These are phyloP conservation scores for Lepus townsendii DNA, from an alignment of 2,797 vertebrate species.

Conservation along the genomic window DNA sequence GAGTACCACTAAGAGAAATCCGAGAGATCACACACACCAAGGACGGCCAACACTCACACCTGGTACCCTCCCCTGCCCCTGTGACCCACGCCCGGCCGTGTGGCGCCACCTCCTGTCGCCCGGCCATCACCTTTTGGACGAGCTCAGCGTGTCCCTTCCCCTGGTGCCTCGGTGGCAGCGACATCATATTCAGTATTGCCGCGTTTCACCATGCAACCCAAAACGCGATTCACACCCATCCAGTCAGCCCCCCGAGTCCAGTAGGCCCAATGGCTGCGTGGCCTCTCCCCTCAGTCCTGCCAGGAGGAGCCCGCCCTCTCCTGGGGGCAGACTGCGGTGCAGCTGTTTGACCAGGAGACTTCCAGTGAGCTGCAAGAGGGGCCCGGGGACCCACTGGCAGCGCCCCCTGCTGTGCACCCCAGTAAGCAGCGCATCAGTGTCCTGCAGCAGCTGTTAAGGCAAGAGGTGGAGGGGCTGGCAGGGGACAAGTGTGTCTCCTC, in stretches of 20 bases:
- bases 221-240: conserved; percentile 69
- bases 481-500: background rate
- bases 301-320: conserved; percentile 66
- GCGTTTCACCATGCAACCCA: conserved; percentile 55
- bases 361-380: conserved; percentile 39
- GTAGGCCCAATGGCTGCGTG: conserved; percentile 46
- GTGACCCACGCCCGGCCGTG: background rate
- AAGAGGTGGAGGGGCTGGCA: conserved; percentile 77
- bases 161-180: conserved; percentile 53
- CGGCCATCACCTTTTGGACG: conserved; percentile 72
- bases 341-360: conserved; percentile 82
- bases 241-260: conserved; percentile 49
- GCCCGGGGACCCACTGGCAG: background rate
- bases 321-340: conserved; percentile 82
- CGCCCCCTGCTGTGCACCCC: background rate
- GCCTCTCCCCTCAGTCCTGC: conserved; percentile 67
- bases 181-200: conserved; percentile 62
- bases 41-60: conserved; percentile 18
- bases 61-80: conserved; percentile 31
- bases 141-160: conserved; percentile 77
- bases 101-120: background rate
- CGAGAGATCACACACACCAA: background rate
- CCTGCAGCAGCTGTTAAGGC: conserved; percentile 79
- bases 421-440: conserved; percentile 77
- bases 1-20: conserved; percentile 80